Conservation (phyloP, 2,797 vertebrate genomes). For the Taenioides sp. region DNA sequence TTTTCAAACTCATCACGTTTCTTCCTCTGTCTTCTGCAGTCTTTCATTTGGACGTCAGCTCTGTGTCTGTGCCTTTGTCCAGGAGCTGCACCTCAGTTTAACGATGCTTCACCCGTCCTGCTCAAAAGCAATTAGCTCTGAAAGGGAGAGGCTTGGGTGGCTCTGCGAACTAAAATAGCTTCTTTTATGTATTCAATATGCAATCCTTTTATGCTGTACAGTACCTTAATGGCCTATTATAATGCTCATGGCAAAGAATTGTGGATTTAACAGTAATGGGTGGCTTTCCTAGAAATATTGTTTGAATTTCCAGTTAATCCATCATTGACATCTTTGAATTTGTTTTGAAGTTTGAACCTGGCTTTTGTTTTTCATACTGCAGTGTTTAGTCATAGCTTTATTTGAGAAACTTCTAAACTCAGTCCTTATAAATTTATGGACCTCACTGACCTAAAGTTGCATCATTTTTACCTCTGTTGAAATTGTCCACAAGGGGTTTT, state of each 20-base stretch:
- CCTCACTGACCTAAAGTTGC: not conserved
- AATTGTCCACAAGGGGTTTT: not conserved
- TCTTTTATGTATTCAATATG: conserved; percentile 24
- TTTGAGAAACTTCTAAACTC: conserved; percentile 13
- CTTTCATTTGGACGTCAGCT: conserved; percentile 15
- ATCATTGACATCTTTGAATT: not conserved
- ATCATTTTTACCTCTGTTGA: conserved; percentile 7
- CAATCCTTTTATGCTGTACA: conserved; percentile 12
- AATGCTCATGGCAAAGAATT: conserved; percentile 4
- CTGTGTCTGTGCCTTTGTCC: conserved; percentile 24
- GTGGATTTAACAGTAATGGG: not conserved
- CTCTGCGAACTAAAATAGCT: conserved; percentile 28
- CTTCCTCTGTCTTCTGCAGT: conserved; percentile 1
- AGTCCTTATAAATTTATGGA: not conserved
- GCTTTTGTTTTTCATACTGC: not conserved
- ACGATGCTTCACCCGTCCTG: conserved; percentile 31
- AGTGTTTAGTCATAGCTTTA: conserved; percentile 8
- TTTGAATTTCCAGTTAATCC: not conserved
- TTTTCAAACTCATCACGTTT: conserved; percentile 12
- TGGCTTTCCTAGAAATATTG: not conserved
- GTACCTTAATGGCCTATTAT: conserved; percentile 6
- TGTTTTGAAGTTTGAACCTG: conserved; percentile 10
- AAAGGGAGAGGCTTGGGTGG: conserved; percentile 10
- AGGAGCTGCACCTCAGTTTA: conserved; percentile 25
- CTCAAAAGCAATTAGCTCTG: conserved; percentile 34